Base-by-base conservation (phyloP, 2,888 invertebrate genomes). In the Rotaria magnacalcarata region DNA sequence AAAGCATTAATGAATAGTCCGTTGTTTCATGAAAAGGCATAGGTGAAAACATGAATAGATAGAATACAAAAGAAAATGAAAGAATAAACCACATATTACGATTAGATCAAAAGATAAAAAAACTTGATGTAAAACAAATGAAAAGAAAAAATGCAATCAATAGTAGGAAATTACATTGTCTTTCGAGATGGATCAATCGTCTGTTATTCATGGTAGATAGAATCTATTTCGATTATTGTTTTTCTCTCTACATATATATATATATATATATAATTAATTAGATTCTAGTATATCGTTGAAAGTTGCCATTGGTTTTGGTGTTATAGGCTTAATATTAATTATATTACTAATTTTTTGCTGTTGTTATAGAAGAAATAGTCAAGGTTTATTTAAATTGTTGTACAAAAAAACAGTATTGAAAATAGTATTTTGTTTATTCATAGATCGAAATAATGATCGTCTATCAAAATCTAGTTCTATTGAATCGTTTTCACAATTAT, bases 61-160 rank as follows among this genome's bases (percentile, higher is more conserved):
- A 67, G 67, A 19, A 19, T 41, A 67, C 1, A 41, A 67, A 67
- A 24, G 4, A 7, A 56, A 56, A 24, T 24, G 21, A 56, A 24
- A 24, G 21, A 8, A 56, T 24, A 67, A 16, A 67, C 27, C 34
- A 34, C 34, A 19, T 67, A 67, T 41, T 41, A 34, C 34, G 67
- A 67, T 67, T 67, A 27, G 34, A 67, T 67, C 34, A 41, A 34
- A 34, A 67, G 67, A 67, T 67, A 67, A 67, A 67, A 67, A 50
- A 50, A 16, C 6, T 14, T 41, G 4, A 34, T 60, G 27, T 60
- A 27, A 21, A 56, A 56, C 7, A 0, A 52, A 54, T 54, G 54
- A 21, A 54, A 24, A 56, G 34, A 16, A 34, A 67, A 60, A 34
- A 19, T 67, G 34, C 19, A 34, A 34, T 19, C 34, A 41, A 67